Evolutionary conservation across 2,797 vertebrate genomes (phyloP), one percentile per base, ranked within the genome.

Genomic region (Pangasius macronema): DNA sequence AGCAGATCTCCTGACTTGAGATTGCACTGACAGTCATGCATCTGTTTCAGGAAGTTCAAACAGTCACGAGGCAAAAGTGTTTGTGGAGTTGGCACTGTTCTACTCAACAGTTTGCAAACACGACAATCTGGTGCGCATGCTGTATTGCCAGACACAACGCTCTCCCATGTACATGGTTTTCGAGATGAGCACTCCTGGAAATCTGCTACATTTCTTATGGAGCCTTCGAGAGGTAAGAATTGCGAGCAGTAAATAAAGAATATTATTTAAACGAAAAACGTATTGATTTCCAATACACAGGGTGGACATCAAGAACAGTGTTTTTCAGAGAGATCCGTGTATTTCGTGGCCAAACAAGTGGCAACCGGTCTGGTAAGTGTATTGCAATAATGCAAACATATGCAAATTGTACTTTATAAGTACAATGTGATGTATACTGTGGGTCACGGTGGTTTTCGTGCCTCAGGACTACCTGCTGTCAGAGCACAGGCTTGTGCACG

Each of bases 401-500:
- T 9, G 1, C 30, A 57, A 24, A 4, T 59, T 22, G 20, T 24
- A 39, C 7, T 77, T 53, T 49, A 1, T 16, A 51, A 9, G 49
- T 79, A 10, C 33, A 7, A 16, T 39, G 22, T 39, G 33, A 59
- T 39, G 24, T 39, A 33, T 3, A 16, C n/a, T 83, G 16, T 67
- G 6, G 80, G 33, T 30, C 39, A 55, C 30, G 49, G 33, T 61
- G 65, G 46, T 57, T 61, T 85, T 67, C 22, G n/a, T 86, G 72
- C 89, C 63, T 65, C 88, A 96, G 95, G 95, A 96, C 79, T 95
- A 95, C 89, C 91, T 96, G 91, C 90, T 94, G 85, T 94, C 91
- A 13, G 91, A 91, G 72, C 95, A 95, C 88, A 93, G 93, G 90
- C 90, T 95, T 87, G 89, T 95, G 42, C 95, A 95, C 0, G 94